phyloP scores from a whole-genome alignment of 1,140 invertebrate species.

The Heterodera carotae region DNA sequence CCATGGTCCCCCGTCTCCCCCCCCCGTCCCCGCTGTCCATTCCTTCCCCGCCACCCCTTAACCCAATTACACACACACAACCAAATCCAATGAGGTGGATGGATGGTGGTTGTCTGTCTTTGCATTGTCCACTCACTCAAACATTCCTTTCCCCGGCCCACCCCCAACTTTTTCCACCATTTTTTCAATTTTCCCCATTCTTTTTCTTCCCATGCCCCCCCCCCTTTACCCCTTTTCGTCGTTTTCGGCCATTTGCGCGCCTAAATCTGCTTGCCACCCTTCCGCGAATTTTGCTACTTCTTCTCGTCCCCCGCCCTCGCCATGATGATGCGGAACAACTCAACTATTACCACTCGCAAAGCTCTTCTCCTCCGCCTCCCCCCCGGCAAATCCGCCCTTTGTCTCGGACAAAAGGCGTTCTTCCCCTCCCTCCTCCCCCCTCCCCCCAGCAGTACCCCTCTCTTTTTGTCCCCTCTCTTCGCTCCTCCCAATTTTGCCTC shows the following conservation, averaged over 20 bases:
- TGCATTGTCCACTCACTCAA: too few species aligned
- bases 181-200: background rate
- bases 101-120: background rate
- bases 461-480: conserved; percentile 1
- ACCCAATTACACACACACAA: background rate
- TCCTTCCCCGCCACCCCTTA: too few species aligned
- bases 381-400: background rate
- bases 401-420: conserved; percentile 15
- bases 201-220: background rate
- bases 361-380: too few species aligned
- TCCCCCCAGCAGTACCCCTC: too few species aligned
- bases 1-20: too few species aligned
- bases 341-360: too few species aligned
- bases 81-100: background rate
- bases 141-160: background rate
- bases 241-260: conserved; percentile 18
- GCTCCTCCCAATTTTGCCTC: background rate
- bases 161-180: background rate
- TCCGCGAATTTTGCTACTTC: background rate
- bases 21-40: too few species aligned
- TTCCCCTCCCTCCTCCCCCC: background rate
- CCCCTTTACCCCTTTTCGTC: background rate
- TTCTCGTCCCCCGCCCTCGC: background rate
- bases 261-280: background rate
- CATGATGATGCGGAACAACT: background rate